Base-by-base conservation (phyloP, 2,113 vertebrate species). In the Psephotus haematonotus region DNA sequence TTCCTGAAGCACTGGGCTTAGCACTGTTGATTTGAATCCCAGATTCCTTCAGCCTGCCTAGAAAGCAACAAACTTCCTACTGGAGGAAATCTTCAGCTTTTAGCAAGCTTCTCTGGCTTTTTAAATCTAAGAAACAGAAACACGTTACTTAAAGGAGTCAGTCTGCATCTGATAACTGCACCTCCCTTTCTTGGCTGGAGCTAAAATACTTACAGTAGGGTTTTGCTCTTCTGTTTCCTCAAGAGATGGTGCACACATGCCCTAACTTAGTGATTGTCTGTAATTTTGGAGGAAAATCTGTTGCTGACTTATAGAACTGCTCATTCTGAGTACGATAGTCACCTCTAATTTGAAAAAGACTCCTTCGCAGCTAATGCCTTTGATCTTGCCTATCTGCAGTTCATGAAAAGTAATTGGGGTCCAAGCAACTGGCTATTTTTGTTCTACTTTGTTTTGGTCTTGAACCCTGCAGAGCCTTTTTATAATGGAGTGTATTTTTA, bases 61-160 rank as follows among this genome's bases (percentile, higher is more conserved):
- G 47, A 86, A 78, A 89, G 49, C 33, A 92, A 44, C 16, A 52
- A 82, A 47, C 39, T 70, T 95, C 72, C 65, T 50, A 60, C 37
- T 44, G 33, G 82, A 89, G 74, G 81, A 72, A 87, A 52, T 79
- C 44, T 72, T 62, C 44, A 33, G 69, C 33, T 79, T 77, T 94
- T 69, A 91, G 53, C 25, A 25, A 55, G 37, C 31, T 89, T 75
- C 31, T 60, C 62, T 85, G 43, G 11, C 25, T 76, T 92, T 91
- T 90, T 72, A 90, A 80, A 90, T 82, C 70, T 83, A 72, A 84
- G 63, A 67, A 87, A 70, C 46, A 80, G 74, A 91, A 88, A 67
- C 27, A 62, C 5, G 7, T 79, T 41, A 50, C 60, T 67, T 90
- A 86, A 90, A 90, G 25, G 20, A 82, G 50, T 50, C 10, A 7